Evolutionary conservation across 2,797 vertebrate genomes (phyloP).

Genomic region (Melanotaenia pygmaea): DNA sequence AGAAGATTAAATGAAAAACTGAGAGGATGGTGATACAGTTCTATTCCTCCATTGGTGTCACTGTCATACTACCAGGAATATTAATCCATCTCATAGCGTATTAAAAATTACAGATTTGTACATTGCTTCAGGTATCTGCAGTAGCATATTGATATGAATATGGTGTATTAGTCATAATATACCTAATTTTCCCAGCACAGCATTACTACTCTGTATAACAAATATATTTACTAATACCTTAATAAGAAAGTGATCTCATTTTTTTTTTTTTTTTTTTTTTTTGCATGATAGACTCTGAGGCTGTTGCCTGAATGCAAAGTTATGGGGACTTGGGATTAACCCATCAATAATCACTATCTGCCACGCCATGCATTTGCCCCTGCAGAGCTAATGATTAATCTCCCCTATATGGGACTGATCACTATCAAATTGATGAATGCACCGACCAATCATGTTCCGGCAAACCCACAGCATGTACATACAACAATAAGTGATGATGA

Average conservation of each 20-base stretch:
- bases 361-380: slow-evolving; percentile 92
- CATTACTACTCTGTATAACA: slow-evolving; percentile 55
- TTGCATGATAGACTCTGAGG: slow-evolving; percentile 73
- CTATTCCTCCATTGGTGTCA: slow-evolving; percentile 42
- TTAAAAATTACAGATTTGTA: slow-evolving; percentile 48
- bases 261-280: neutral
- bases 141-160: slow-evolving; percentile 55
- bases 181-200: slow-evolving; percentile 57
- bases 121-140: slow-evolving; percentile 44
- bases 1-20: slow-evolving; percentile 50
- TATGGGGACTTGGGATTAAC: slow-evolving; percentile 90
- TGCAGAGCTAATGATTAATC: slow-evolving; percentile 97
- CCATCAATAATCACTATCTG: slow-evolving; percentile 99
- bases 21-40: slow-evolving; percentile 47
- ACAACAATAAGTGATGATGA: slow-evolving; percentile 98
- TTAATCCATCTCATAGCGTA: slow-evolving; percentile 41
- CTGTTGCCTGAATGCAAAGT: slow-evolving; percentile 87
- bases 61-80: slow-evolving; percentile 42
- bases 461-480: slow-evolving; percentile 92
- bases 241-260: slow-evolving; percentile 61
- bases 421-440: slow-evolving; percentile 99
- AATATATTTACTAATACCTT: slow-evolving; percentile 63
- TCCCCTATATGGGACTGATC: slow-evolving; percentile 94
- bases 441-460: slow-evolving; percentile 97
- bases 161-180: slow-evolving; percentile 65